phyloP scores from a whole-genome alignment of 2,113 vertebrate species.

The Danionella cerebrum region DNA sequence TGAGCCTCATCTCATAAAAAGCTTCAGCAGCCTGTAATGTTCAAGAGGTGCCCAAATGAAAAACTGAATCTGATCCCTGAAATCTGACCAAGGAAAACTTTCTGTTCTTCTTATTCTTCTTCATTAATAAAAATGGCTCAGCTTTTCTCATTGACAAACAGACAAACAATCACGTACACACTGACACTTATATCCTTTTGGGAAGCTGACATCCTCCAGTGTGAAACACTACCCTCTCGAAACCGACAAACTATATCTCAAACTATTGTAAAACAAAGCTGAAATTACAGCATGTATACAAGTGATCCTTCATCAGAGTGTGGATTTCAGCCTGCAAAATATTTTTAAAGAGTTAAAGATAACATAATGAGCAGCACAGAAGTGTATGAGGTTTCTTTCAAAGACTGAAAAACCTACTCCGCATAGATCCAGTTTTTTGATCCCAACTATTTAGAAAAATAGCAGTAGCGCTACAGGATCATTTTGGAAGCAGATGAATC shows the following conservation, averaged over 20 bases:
- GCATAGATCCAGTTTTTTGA: too few species aligned
- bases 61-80: background rate
- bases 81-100: background rate
- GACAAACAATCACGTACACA: background rate
- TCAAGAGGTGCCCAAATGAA: background rate
- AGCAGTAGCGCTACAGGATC: too few species aligned
- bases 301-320: background rate
- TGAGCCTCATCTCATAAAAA: background rate
- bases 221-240: background rate
- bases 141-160: background rate
- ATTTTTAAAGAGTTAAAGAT: background rate
- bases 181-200: background rate
- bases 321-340: conserved; percentile 2
- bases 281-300: background rate
- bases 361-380: background rate
- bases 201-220: background rate
- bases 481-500: too few species aligned
- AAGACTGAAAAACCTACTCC: background rate
- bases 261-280: background rate
- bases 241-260: background rate
- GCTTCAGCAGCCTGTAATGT: background rate
- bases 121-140: background rate
- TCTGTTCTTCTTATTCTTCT: background rate
- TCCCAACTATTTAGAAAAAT: too few species aligned
- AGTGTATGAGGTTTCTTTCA: background rate